Conservation (phyloP, 2,888 invertebrate genomes). For the Oasisia sp. region DNA sequence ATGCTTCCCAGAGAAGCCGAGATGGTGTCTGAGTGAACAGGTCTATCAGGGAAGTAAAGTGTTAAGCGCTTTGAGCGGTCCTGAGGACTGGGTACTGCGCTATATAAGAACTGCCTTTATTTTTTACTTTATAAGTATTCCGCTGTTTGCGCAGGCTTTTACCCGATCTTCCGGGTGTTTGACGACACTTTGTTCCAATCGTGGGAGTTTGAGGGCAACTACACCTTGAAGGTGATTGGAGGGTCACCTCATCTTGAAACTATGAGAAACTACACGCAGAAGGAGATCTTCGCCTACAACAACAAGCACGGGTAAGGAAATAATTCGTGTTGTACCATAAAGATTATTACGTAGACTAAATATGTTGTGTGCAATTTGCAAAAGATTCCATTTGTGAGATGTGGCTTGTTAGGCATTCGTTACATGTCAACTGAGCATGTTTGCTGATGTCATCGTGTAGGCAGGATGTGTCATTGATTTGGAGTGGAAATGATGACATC, state of each 20-base stretch:
- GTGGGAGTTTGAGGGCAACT: constrained; percentile 14
- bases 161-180: constrained; percentile 19
- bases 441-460: not conserved
- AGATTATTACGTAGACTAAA: no score
- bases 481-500: not conserved
- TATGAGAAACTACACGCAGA: not conserved
- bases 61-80: no score
- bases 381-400: not conserved
- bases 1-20: no score
- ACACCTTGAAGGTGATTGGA: constrained; percentile 24
- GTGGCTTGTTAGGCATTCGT: not conserved
- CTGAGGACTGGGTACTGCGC: no score
- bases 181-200: constrained; percentile 20
- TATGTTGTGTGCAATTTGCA: not conserved
- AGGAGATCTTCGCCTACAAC: not conserved
- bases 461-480: not conserved
- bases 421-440: not conserved
- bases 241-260: not conserved
- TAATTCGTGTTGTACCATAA: not conserved
- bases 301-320: not conserved
- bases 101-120: no score
- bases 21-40: no score
- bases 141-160: not conserved
- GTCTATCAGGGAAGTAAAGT: no score
- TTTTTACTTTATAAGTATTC: no score